Conservation (phyloP, 2,888 invertebrate genomes). For the Dromius quadrimaculatus region DNA sequence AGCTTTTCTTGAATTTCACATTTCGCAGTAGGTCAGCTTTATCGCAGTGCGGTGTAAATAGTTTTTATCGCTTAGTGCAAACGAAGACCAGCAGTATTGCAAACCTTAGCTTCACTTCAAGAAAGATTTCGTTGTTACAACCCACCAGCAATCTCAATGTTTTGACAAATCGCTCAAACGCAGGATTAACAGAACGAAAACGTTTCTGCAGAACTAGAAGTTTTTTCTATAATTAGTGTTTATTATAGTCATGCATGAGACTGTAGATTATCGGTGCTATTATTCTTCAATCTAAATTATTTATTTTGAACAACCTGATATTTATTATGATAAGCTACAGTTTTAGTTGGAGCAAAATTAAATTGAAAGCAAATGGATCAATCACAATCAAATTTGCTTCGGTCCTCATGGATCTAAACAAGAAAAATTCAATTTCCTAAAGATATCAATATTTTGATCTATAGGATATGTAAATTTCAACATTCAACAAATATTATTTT, state of each 20-base stretch:
- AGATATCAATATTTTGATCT: no score
- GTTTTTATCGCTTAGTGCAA: constrained; percentile 18
- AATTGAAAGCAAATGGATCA: no score
- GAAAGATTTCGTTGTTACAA: constrained; percentile 3
- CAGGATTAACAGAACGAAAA: constrained; percentile 9
- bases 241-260: neutral
- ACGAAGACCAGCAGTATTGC: constrained; percentile 1
- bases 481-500: no score
- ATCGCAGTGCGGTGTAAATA: constrained; percentile 28
- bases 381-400: no score
- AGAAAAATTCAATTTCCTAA: no score
- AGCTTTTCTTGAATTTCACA: constrained; percentile 19
- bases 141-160: constrained; percentile 6
- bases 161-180: constrained; percentile 23
- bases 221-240: constrained; percentile 17
- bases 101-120: neutral
- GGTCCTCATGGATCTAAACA: no score
- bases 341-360: no score
- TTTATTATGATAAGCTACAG: constrained; percentile 3
- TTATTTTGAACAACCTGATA: neutral
- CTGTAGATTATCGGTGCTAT: neutral
- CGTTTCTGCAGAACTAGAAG: neutral
- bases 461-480: no score
- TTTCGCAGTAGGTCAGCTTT: constrained; percentile 19
- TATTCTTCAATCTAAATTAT: neutral